phyloP scores from a whole-genome alignment of 2,888 invertebrate genomes.

The Lasioglossum marginatum region DNA sequence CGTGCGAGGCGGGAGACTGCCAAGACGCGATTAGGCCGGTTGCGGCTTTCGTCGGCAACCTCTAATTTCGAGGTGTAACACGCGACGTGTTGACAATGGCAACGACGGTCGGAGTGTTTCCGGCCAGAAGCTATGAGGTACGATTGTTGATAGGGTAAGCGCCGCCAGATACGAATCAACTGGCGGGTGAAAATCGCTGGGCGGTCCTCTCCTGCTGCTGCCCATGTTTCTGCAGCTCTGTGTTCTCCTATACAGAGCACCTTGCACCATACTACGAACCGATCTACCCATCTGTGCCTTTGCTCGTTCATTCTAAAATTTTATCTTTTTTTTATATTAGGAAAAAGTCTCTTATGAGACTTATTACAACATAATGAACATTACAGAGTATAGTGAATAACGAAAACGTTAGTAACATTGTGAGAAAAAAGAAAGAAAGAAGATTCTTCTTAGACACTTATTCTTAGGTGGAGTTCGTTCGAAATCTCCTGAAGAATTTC shows the following conservation, averaged over 20 bases:
- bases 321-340: no score
- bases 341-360: no score
- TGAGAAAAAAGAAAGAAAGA: no score
- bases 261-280: not conserved
- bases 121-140: slow-evolving; percentile 1
- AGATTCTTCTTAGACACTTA: no score
- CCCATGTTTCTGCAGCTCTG: not conserved
- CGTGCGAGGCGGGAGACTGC: slow-evolving; percentile 39
- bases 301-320: no score
- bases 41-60: slow-evolving; percentile 20
- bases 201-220: not conserved
- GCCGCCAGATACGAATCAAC: not conserved
- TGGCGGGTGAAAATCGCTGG: not conserved
- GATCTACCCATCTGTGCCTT: not conserved
- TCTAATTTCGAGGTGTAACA: slow-evolving; percentile 32
- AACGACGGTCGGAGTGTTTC: slow-evolving; percentile 20
- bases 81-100: slow-evolving; percentile 38
- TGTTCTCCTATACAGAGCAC: not conserved
- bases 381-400: no score
- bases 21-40: slow-evolving; percentile 51
- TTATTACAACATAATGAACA: no score
- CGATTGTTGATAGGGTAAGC: slow-evolving; percentile 8
- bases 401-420: no score
- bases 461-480: no score
- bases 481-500: no score